These are phyloP conservation scores for Procambarus clarkii DNA, from an alignment of 1,140 invertebrate species.

Conservation along the genomic window DNA sequence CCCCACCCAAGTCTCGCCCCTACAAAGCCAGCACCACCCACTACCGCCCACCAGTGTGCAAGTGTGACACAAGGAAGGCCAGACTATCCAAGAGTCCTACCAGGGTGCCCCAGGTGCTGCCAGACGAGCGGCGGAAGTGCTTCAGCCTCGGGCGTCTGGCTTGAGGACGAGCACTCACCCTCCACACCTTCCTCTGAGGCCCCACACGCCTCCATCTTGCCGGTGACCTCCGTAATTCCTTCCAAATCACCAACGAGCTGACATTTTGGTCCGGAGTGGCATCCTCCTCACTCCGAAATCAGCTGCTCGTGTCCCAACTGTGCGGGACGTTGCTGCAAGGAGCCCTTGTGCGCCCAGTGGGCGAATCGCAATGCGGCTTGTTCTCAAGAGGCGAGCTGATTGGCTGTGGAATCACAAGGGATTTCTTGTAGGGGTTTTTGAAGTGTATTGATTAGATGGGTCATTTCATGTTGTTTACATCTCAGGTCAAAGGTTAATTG, in stretches of 20 bases:
- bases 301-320: not conserved
- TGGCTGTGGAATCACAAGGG: not conserved
- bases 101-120: too few species aligned
- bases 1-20: too few species aligned
- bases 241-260: not conserved
- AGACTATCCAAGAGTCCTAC: too few species aligned
- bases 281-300: not conserved
- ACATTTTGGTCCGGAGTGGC: not conserved
- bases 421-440: not conserved
- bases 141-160: not conserved
- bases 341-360: not conserved
- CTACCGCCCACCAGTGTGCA: too few species aligned
- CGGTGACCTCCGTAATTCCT: not conserved
- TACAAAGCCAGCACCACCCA: too few species aligned
- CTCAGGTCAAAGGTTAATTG: not conserved
- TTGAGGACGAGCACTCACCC: not conserved
- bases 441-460: conserved; percentile 2
- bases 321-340: not conserved
- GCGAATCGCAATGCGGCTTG: not conserved
- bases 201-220: not conserved
- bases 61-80: too few species aligned
- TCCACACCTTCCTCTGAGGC: not conserved
- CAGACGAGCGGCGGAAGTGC: not conserved
- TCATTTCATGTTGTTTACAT: conserved; percentile 15
- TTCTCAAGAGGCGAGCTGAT: not conserved